A percentile compares a stretch with the other conserved stretches of the same genome.
Conservation (phyloP, 30 jellyfish, hydroid and myxozoan species). For the Cassiopea xamachana region DNA sequence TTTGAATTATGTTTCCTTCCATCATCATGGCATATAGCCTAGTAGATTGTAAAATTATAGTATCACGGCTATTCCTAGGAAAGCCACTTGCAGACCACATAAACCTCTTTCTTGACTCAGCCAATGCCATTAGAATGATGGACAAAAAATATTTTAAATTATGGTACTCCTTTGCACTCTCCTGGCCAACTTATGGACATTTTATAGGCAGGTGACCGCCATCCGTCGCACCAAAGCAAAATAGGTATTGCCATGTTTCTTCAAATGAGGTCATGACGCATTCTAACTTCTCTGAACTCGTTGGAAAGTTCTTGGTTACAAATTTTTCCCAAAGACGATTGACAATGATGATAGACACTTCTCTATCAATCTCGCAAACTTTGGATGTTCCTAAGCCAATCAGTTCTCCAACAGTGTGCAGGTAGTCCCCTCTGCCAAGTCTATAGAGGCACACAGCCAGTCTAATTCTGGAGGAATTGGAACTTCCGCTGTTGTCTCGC, state of each 20-base stretch:
- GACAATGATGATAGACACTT: background rate
- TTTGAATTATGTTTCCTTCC: background rate
- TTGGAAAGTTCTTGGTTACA: constrained; percentile 10
- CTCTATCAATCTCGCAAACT: constrained; percentile 11
- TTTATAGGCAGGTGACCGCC: background rate
- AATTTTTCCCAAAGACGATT: background rate
- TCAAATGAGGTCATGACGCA: background rate
- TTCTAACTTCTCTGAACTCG: background rate
- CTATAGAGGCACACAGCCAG: constrained; percentile 54
- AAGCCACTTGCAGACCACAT: constrained; percentile 9
- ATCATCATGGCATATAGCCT: background rate
- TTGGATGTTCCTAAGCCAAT: constrained; percentile 38
- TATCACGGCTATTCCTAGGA: constrained; percentile 16
- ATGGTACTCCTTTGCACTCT: constrained; percentile 39
- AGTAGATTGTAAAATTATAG: constrained; percentile 1
- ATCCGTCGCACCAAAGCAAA: constrained; percentile 15
- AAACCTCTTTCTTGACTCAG: constrained; percentile 8
- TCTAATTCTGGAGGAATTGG: constrained; percentile 29
- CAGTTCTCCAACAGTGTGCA: constrained; percentile 13
- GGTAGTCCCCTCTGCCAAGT: constrained; percentile 40
- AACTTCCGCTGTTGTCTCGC: constrained; percentile 20
- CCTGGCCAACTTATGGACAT: constrained; percentile 31
- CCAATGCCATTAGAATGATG: constrained; percentile 6
- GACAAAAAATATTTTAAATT: constrained; percentile 18
- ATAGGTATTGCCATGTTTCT: constrained; percentile 31